A percentile compares a stretch with the other conserved stretches of the same genome.
phyloP scores from a whole-genome alignment of 2,797 vertebrate genomes.

The Clarias laeviceps region DNA sequence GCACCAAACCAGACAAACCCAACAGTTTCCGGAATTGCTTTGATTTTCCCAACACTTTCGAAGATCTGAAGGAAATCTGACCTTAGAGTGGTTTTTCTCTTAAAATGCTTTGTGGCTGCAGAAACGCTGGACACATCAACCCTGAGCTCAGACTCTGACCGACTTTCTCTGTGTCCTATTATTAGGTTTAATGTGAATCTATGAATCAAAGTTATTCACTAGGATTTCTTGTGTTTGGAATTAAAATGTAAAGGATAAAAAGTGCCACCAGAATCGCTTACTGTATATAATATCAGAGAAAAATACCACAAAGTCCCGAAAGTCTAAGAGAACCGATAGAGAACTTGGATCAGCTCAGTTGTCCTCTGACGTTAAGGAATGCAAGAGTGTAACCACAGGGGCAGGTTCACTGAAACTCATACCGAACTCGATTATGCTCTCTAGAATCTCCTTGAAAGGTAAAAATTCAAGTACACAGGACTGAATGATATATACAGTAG shows the following conservation, averaged over 20 bases:
- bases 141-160: background rate
- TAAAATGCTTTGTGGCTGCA: background rate
- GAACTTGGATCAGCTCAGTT: background rate
- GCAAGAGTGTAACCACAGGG: background rate
- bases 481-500: background rate
- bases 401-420: background rate
- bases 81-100: background rate
- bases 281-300: background rate
- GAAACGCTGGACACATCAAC: background rate
- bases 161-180: background rate
- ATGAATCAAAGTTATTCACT: background rate
- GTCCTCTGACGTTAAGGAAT: background rate
- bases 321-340: background rate
- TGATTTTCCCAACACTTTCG: background rate
- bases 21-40: background rate
- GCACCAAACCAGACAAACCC: background rate
- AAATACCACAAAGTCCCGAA: background rate
- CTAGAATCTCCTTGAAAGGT: background rate
- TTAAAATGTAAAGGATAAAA: background rate
- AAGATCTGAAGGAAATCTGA: conserved; percentile 1
- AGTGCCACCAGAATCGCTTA: background rate
- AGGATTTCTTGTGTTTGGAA: background rate
- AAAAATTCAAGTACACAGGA: background rate
- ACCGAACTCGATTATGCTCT: too few relatives aligned
- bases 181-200: background rate